Evolutionary conservation across 2,797 vertebrate species (phyloP), one percentile per base, ranked within the genome.

Genomic region (Triplophysa yarkandensis): DNA sequence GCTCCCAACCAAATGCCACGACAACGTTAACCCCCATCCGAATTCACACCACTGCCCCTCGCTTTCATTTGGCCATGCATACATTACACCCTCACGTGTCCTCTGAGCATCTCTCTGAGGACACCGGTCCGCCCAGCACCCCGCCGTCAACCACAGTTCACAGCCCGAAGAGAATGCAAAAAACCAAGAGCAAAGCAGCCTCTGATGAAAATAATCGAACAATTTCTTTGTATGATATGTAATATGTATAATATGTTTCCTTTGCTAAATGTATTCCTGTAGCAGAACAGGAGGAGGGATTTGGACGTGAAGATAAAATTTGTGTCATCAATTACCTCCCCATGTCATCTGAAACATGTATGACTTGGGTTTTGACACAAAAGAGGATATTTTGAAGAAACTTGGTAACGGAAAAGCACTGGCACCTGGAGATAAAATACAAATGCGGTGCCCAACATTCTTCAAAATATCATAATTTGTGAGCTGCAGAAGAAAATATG

Each of bases 61-160:
- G 74, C 65, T 80, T 84, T 78, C 61, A 83, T 82, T 83, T 76
- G 72, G 60, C 55, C 67, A 80, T 82, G 83, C 81, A 81, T 79
- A 76, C 48, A 79, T 80, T 79, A 77, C n/a, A 48, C 54, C 28
- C 68, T 27, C 48, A 46, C 63, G 60, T 65, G 58, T 68, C 79
- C 63, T 81, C 69, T 77, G 50, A 46, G 66, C n/a, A n/a, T 71
- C 72, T 52, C 58, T 39, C 21, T 3, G 70, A 80, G 68, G 78
- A 71, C 61, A 21, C 57, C 48, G 36, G 41, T 70, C 32, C 21
- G 39, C 68, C 73, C 74, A 72, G 60, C 68, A 71, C 78, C 55
- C 70, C 55, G n/a, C 74, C 76, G 71, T 79, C 77, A 75, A 58
- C 77, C 77, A 79, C 71, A 81, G 77, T 74, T 77, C 79, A 83